Percentiles rank a stretch among this genome's conserved stretches.
Conservation (phyloP, 1,140 invertebrate genomes). For the Drosophila saltans region DNA sequence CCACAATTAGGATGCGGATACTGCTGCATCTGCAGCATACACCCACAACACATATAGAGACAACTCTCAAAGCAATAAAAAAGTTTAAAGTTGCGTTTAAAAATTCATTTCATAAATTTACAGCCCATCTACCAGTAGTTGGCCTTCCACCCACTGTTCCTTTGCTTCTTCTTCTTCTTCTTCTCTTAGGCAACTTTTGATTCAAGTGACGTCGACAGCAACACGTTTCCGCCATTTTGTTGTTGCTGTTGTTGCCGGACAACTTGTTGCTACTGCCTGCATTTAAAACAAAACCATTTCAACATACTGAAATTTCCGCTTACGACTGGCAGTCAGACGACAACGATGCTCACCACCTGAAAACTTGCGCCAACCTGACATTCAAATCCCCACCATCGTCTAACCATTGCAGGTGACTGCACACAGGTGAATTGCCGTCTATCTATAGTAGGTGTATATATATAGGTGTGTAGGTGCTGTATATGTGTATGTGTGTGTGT, state of each 20-base stretch:
- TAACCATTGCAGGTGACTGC: conserved; percentile 4
- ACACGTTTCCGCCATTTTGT: conserved; percentile 80
- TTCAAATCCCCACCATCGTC: conserved; percentile 51
- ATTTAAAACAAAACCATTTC: conserved; percentile 31
- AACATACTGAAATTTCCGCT: conserved; percentile 73
- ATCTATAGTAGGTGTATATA: background rate
- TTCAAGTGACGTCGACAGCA: conserved; percentile 65
- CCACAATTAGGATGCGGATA: conserved; percentile 72
- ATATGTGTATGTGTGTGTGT: conserved; percentile 18
- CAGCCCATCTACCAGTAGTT: conserved; percentile 12
- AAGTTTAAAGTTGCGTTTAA: conserved; percentile 79
- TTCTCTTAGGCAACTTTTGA: conserved; percentile 36
- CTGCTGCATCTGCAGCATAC: conserved; percentile 11
- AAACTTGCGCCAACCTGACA: conserved; percentile 60
- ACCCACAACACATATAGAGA: conserved; percentile 1
- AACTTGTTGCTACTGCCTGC: conserved; percentile 70
- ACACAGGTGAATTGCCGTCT: background rate
- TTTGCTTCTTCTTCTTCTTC: background rate
- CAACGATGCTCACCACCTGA: conserved; percentile 17
- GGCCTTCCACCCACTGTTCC: background rate
- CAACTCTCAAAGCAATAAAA: conserved; percentile 69
- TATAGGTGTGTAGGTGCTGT: conserved; percentile 31
- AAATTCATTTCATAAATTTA: conserved; percentile 79
- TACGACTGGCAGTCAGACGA: conserved; percentile 33
- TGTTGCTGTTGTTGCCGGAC: conserved; percentile 51